Percentiles rank a stretch among this genome's conserved stretches.
phyloP scores from a whole-genome alignment of 2,888 invertebrate species.

The Ophioninae sp. region DNA sequence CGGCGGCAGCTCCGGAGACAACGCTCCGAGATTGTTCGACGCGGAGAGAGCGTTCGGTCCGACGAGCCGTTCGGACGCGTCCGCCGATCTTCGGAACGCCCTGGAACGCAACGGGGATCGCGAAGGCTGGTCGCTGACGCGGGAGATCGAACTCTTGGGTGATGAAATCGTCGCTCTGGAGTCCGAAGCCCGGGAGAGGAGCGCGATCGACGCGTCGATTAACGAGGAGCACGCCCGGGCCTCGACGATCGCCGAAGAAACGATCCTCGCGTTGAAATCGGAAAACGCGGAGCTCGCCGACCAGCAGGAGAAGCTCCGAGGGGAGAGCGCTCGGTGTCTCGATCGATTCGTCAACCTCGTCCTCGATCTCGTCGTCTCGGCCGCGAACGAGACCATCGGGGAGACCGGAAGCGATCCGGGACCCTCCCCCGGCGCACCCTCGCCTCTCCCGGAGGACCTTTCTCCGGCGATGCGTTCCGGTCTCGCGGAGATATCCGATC shows the following conservation, averaged over 20 bases:
- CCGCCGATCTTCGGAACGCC: conserved; percentile 35
- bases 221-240: conserved; percentile 40
- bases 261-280: conserved; percentile 16
- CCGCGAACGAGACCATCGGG: not conserved
- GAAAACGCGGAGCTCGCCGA: conserved; percentile 17
- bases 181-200: conserved; percentile 47
- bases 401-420: not conserved
- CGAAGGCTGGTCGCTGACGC: conserved; percentile 46
- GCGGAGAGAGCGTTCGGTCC: conserved; percentile 73
- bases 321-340: conserved; percentile 2
- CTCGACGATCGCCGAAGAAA: conserved; percentile 41
- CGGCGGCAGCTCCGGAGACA: conserved; percentile 38
- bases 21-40: conserved; percentile 71
- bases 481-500: conserved; percentile 31
- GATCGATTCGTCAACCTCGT: not conserved
- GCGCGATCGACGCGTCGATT: conserved; percentile 46
- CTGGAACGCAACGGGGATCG: conserved; percentile 52
- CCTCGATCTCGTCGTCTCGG: conserved; percentile 23
- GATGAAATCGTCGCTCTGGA: conserved; percentile 59
- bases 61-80: conserved; percentile 42
- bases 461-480: conserved; percentile 7
- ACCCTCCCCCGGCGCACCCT: not conserved
- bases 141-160: conserved; percentile 60
- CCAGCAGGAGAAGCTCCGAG: conserved; percentile 11
- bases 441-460: not conserved